Evolutionary conservation across 1,140 invertebrate genomes (phyloP).

Genomic region (Odontomachus brunneus): DNA sequence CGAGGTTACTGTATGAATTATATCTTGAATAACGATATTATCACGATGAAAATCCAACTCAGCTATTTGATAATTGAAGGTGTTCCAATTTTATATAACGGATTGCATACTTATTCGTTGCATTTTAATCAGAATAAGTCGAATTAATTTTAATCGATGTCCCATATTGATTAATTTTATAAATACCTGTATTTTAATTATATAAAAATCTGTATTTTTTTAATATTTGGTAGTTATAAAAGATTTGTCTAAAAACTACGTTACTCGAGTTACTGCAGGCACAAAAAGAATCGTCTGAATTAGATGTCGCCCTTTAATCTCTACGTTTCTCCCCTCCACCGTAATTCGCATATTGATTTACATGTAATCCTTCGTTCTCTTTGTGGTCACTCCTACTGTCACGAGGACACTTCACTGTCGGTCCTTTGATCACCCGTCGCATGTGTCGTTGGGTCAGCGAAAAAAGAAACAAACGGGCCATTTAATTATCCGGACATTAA

Average conservation of each 20-base stretch:
- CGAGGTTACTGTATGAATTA: too few species aligned
- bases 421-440: slow-evolving; percentile 51
- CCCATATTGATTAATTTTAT: background rate
- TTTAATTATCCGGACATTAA: slow-evolving; percentile 81
- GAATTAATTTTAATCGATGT: background rate
- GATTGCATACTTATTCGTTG: background rate
- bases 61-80: background rate
- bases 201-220: too few species aligned
- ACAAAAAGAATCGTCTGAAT: background rate
- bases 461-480: slow-evolving; percentile 68
- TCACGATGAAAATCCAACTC: too few species aligned
- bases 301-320: background rate
- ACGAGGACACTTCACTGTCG: slow-evolving; percentile 50
- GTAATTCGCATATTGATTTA: slow-evolving; percentile 14
- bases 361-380: slow-evolving; percentile 37
- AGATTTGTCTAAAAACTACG: background rate
- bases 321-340: background rate
- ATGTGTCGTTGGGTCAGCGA: slow-evolving; percentile 43
- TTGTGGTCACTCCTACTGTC: slow-evolving; percentile 49
- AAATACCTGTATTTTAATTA: background rate
- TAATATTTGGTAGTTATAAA: background rate
- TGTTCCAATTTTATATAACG: background rate
- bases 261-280: slow-evolving; percentile 13
- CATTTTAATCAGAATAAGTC: background rate
- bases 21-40: too few species aligned